A percentile compares a stretch with the other conserved stretches of the same genome.
These are phyloP conservation scores for Drosophila kuntzei DNA, from an alignment of 2,888 invertebrate genomes.

Conservation along the genomic window DNA sequence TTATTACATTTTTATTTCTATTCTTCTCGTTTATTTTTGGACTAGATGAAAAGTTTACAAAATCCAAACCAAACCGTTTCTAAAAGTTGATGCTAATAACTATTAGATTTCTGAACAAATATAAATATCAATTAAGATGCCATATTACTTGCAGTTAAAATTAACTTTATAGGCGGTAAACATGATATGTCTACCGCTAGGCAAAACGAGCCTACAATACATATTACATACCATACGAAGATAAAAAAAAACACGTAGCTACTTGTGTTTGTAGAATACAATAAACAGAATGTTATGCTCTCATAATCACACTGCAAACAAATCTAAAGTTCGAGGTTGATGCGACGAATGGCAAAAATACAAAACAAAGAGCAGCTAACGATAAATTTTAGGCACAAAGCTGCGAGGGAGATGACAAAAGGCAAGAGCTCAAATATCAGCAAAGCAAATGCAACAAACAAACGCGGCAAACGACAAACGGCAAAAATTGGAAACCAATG, in stretches of 20 bases:
- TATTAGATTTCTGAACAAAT: neutral
- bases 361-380: conserved; percentile 42
- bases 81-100: neutral
- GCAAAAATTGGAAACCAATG: conserved; percentile 79
- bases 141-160: neutral
- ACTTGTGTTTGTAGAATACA: conserved; percentile 31
- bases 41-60: no score
- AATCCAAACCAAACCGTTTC: neutral
- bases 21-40: no score
- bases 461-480: conserved; percentile 18
- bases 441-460: conserved; percentile 18
- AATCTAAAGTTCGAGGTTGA: conserved; percentile 82
- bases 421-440: conserved; percentile 69
- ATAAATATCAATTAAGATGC: no score
- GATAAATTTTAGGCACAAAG: conserved; percentile 79
- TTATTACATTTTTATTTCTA: no score
- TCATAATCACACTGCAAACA: conserved; percentile 80
- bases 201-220: conserved; percentile 9
- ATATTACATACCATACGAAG: neutral
- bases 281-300: conserved; percentile 77
- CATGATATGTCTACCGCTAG: conserved; percentile 22
- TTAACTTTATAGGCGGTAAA: conserved; percentile 1
- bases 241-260: conserved; percentile 54
- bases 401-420: conserved; percentile 28
- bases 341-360: conserved; percentile 70